Evolutionary conservation across 2,888 invertebrate genomes (phyloP).

Genomic region (Heliothis peltigera): DNA sequence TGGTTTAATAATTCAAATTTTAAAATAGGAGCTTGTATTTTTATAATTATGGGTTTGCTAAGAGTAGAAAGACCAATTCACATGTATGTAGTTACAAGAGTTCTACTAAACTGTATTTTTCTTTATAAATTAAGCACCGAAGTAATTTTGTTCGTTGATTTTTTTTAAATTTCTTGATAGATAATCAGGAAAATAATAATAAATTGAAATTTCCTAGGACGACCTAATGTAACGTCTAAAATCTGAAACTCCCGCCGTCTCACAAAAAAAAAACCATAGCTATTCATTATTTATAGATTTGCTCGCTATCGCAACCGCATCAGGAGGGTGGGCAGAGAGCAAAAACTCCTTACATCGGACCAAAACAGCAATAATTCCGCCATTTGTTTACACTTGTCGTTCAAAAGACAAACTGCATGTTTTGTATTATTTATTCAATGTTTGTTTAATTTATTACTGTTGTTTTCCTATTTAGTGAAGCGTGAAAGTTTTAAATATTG

Average conservation of each 20-base stretch:
- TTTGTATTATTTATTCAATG: conserved; percentile 58
- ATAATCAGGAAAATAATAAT: too few relatives aligned
- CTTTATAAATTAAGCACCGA: not conserved
- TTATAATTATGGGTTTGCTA: conserved; percentile 7
- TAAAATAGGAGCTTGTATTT: conserved; percentile 12
- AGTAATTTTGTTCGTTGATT: not conserved
- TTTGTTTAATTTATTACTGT: conserved; percentile 58
- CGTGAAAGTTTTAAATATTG: conserved; percentile 50
- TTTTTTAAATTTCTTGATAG: too few relatives aligned
- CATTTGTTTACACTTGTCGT: conserved; percentile 63
- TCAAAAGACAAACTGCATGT: conserved; percentile 58
- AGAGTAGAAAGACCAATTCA: not conserved
- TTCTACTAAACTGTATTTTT: too few relatives aligned
- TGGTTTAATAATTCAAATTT: conserved; percentile 44
- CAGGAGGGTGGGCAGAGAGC: conserved; percentile 48
- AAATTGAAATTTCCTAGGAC: too few relatives aligned
- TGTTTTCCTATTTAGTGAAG: conserved; percentile 44
- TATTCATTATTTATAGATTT: conserved; percentile 58
- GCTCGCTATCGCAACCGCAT: conserved; percentile 48
- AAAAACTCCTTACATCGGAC: conserved; percentile 48
- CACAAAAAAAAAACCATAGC: conserved; percentile 19
- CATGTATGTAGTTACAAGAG: not conserved
- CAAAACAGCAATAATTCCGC: conserved; percentile 49
- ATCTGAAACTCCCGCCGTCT: conserved; percentile 13
- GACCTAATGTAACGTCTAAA: not conserved